Base-by-base conservation (phyloP, 2,113 vertebrate species). In the Zosterops japonicus region DNA sequence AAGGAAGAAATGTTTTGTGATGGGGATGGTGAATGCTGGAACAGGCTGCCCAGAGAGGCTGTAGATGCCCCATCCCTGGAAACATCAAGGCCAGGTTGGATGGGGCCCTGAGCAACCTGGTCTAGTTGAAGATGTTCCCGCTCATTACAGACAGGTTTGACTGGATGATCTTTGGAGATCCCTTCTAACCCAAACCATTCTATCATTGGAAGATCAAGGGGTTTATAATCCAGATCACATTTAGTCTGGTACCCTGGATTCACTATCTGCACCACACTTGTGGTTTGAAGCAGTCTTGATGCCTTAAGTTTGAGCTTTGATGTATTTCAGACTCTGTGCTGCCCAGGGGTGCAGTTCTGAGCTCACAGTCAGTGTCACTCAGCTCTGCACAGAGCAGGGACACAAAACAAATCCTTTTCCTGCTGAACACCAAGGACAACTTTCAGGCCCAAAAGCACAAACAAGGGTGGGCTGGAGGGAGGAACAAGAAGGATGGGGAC, bases 31-130 rank as follows among this genome's bases (percentile, higher is more conserved):
- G 28, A 90, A 25, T 27, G 64, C 14, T 59, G 63, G 50, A 3
- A 9, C 6, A 64, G n/a, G 39, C 8, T 59, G 36, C 10, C 22
- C 0, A 0, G 46, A 59, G n/a, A 59, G 6, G 16, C 6, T 35
- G 31, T 14, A 55, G 55, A 12, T 60, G 76, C 3, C 24, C 23
- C 21, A 53, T 70, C 31, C 39, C n/a, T 76, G 56, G 31, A 57
- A 65, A 31, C 3, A 16, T 29, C 50, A 27, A 25, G 75, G n/a
- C 8, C 50, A 42, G 23, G 44, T 3, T 49, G 44, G 27, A 59
- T 9, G 4, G 17, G 33, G 18, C 50, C 50, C 63, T 59, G 44
- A 69, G 50, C 22, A 64, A 8, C 20, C 22, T n/a, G 39, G 11
- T 29, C 9, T 25, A 12, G 19, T 12, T 50, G 49, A 41, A 42